Base-by-base conservation (phyloP, 2,888 invertebrate genomes). In the Lamellibrachia satsuma region DNA sequence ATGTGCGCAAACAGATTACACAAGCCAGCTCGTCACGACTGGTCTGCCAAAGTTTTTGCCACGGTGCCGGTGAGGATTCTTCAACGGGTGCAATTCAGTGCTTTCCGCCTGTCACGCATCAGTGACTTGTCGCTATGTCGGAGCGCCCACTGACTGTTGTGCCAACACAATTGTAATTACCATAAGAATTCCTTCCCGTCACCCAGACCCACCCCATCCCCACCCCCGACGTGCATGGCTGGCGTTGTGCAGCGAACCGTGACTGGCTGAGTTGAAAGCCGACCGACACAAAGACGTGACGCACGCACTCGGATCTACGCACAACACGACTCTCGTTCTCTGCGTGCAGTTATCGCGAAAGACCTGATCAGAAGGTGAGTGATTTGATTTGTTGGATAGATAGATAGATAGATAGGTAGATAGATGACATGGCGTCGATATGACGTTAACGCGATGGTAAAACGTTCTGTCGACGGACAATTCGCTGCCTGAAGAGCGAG, bases 121-220 rank as follows among this genome's bases (percentile, higher is more conserved):
- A 75, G 75, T 75, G 75, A 75, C n/a, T 75, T 22, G 22, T 75
- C 75, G 75, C 75, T 75, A 75, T 75, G 75, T 75, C 75, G 75
- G 3, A 22, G 75, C 75, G 75, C 22, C 22, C 75, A 22, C 75
- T 22, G 75, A 22, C 75, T 75, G 75, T 22, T 4, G 15, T 75
- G 6, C 15, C n/a, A 22, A 75, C n/a, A 9, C 55, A 55, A 9
- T 9, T 55, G 55, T 55, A 55, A 75, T 22, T 22, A 75, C 15
- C 75, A 75, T 75, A 75, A 75, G n/a, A 22, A 75, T 75, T 22
- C 15, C 22, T 75, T 75, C 75, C 75, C 75, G 22, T n/a, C 75
- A 6, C 15, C 9, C 7, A 55, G 4, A 3, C 75, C n/a, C 75
- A 75, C 75, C 11, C 60, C 60, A 11, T 22, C 60, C 15, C 9